Evolutionary conservation across 2,888 invertebrate species (phyloP), one percentile per base, ranked within the genome.

Genomic region (Latheticus oryzae): DNA sequence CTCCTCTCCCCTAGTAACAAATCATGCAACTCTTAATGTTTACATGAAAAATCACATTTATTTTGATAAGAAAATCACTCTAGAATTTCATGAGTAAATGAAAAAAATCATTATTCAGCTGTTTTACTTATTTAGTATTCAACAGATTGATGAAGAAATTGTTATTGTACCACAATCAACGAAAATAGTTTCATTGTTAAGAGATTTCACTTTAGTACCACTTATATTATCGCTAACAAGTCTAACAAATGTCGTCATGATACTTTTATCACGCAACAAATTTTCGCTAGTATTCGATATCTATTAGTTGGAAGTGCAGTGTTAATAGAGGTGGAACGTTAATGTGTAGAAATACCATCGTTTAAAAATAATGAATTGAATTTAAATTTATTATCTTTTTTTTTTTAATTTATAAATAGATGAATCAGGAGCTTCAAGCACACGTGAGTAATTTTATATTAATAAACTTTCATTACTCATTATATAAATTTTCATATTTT

Each of bases 171-270:
- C n/a, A n/a, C n/a, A n/a, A n/a, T n/a, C n/a, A n/a, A n/a, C n/a
- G n/a, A n/a, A n/a, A n/a, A n/a, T n/a, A n/a, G n/a, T n/a, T n/a
- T n/a, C n/a, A n/a, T n/a, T n/a, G n/a, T n/a, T n/a, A n/a, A n/a
- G n/a, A n/a, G n/a, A n/a, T n/a, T n/a, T n/a, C n/a, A n/a, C n/a
- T n/a, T n/a, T n/a, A n/a, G n/a, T n/a, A n/a, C n/a, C n/a, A n/a
- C n/a, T n/a, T n/a, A 8, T 24, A 30, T 45, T 45, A 45, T 45
- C 37, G 17, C 24, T 45, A 47, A 40, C 40, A 40, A 47, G 47
- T 33, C 24, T 15, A 13, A 9, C n/a, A n/a, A 3, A 11, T 35
- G 35, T 23, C 35, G 48, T 48, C 37, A 47, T 47, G 32, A n/a
- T 45, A 35, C 26, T 15, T 35, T 24, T 23, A 48, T 37, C 48